Base-by-base conservation (phyloP, 2,113 vertebrate species). In the Vimba vimba region DNA sequence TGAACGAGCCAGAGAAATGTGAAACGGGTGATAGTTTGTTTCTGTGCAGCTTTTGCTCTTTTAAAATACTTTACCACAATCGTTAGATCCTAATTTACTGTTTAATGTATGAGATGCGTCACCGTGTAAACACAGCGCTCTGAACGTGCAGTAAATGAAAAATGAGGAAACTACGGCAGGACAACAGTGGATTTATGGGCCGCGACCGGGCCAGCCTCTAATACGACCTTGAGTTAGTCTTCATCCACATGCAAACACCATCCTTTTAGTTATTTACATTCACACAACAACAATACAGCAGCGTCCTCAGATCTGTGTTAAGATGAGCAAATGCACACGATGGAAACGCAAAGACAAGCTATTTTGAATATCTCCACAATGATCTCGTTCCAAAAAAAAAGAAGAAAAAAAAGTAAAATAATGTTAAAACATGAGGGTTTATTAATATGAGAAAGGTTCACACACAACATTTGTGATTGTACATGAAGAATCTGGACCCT, bases 21-120 rank as follows among this genome's bases (percentile, higher is more conserved):
- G 30, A 69, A 36, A 33, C 8, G 30, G 64, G 6, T 21, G 66
- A 21, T 36, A 19, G 15, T 52, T 52, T 90, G 78, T 86, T 87
- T 83, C 64, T 43, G 82, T 59, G 89, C 91, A 91, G 86, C 78
- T 88, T 88, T 84, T 86, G 80, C 77, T 87, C 77, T 86, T 87
- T 91, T 89, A 89, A 89, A 79, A 79, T 59, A 85, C 86, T 62
- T 79, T 89, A 84, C 86, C 83, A 74, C 66, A 88, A 90, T 88
- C 77, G 91, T 91, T 89, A 90, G 88, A 86, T 82, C 78, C 86
- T 89, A 90, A 93, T 93, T 91, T 85, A 85, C 86, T 90, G 84
- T 87, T 85, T 89, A 93, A 91, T 92, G 89, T 86, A 86, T 79
- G 89, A 79, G 86, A 91, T 87, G 91, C 86, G 80, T 87, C 77